These are phyloP conservation scores for Perizoma affinitatum DNA, from an alignment of 2,888 invertebrate species.

Conservation along the genomic window DNA sequence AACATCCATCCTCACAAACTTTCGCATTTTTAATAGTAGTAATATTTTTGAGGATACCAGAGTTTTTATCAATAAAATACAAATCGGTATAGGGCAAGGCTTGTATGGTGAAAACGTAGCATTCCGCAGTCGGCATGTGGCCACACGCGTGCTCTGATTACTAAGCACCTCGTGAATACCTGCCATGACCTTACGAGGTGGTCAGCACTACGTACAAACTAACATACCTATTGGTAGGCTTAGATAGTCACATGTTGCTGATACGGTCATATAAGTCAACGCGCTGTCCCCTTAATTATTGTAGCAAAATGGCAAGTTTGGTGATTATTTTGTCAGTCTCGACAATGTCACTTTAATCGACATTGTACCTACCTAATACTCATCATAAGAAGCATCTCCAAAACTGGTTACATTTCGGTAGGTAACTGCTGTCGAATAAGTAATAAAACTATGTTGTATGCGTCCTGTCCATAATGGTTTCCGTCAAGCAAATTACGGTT, in stretches of 20 bases:
- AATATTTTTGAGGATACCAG: too few species aligned
- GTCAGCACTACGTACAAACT: neutral
- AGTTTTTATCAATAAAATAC: constrained; percentile 5
- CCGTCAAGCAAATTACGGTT: constrained; percentile 56
- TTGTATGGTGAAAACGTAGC: constrained; percentile 24
- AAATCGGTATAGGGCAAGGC: constrained; percentile 9
- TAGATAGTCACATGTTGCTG: neutral
- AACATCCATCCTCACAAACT: too few species aligned
- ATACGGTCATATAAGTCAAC: neutral
- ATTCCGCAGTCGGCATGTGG: constrained; percentile 13
- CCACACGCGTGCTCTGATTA: constrained; percentile 20
- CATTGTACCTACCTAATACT: neutral
- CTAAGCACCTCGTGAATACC: constrained; percentile 19
- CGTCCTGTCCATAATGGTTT: constrained; percentile 62
- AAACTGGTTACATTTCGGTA: constrained; percentile 43
- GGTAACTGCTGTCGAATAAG: constrained; percentile 50
- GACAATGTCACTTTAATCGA: neutral
- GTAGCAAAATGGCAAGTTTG: too few species aligned
- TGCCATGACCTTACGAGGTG: constrained; percentile 21
- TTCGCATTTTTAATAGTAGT: too few species aligned
- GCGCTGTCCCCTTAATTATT: too few species aligned
- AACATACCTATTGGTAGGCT: neutral
- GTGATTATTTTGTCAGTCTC: too few species aligned
- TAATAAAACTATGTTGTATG: constrained; percentile 61
- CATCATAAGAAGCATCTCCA: constrained; percentile 7